Percentiles rank a stretch among this genome's conserved stretches.
phyloP scores from a whole-genome alignment of 2,888 invertebrate species.

The Andrena bicolor region DNA sequence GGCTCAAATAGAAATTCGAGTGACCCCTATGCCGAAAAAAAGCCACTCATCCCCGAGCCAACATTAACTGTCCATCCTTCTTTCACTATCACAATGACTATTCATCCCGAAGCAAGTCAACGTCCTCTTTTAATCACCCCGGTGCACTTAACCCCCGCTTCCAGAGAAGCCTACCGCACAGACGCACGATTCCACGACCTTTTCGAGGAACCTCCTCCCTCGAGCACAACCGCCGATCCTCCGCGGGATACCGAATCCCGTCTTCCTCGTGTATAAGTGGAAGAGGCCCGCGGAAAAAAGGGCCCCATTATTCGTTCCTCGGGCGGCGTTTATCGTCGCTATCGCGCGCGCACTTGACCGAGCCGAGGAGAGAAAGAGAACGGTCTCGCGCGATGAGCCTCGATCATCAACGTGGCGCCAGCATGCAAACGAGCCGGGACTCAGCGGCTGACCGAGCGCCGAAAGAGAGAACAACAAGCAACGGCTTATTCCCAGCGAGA shows the following conservation, averaged over 20 bases:
- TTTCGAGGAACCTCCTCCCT: constrained; percentile 47
- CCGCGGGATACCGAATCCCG: constrained; percentile 30
- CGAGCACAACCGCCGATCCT: constrained; percentile 35
- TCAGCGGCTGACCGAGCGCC: constrained; percentile 19
- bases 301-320: constrained; percentile 50
- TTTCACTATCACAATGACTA: not conserved
- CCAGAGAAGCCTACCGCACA: constrained; percentile 4
- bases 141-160: constrained; percentile 41
- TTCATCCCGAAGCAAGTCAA: constrained; percentile 36
- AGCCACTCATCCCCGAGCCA: not conserved
- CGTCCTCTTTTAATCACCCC: constrained; percentile 49
- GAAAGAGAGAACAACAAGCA: constrained; percentile 21
- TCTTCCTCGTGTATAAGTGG: constrained; percentile 39
- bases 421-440: constrained; percentile 67
- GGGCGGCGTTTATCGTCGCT: constrained; percentile 63
- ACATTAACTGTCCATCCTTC: constrained; percentile 8
- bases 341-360: constrained; percentile 70
- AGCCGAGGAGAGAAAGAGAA: constrained; percentile 31
- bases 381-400: constrained; percentile 42
- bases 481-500: not conserved
- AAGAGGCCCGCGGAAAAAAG: constrained; percentile 42
- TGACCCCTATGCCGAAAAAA: not conserved
- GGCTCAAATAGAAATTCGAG: not conserved
- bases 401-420: constrained; percentile 67
- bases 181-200: constrained; percentile 31